phyloP scores from a whole-genome alignment of 2,113 vertebrate species.

The Hippolais icterina region DNA sequence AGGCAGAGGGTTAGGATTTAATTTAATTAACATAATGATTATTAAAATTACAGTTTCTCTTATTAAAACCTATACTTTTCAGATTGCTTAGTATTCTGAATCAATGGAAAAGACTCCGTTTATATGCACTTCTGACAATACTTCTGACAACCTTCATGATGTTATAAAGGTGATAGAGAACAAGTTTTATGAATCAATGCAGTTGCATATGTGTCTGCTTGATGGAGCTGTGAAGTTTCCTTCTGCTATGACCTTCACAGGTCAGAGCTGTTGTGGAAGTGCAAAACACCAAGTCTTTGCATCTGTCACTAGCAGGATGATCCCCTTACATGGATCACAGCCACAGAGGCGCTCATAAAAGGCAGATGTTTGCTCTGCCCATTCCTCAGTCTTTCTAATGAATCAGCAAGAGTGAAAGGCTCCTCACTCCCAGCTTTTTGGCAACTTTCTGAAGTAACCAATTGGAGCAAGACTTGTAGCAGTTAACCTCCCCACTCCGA shows the following conservation, averaged over 20 bases:
- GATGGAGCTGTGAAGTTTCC: not conserved
- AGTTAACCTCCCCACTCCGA: not conserved
- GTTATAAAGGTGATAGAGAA: not conserved
- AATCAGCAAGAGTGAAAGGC: conserved; percentile 15
- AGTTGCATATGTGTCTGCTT: not conserved
- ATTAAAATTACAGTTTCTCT: not conserved
- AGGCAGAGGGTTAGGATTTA: not conserved
- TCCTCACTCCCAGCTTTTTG: not conserved
- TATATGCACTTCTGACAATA: not conserved
- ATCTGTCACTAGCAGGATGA: not conserved
- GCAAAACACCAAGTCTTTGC: not conserved
- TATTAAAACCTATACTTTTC: not conserved
- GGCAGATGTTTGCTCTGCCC: conserved; percentile 10
- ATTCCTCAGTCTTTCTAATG: not conserved
- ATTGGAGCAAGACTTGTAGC: conserved; percentile 9
- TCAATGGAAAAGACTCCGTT: not conserved
- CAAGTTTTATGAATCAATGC: not conserved
- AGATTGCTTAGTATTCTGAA: not conserved
- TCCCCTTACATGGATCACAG: not conserved
- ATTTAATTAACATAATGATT: not conserved
- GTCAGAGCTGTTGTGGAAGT: not conserved
- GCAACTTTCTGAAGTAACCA: conserved; percentile 5
- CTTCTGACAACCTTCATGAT: not conserved
- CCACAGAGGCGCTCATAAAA: not conserved
- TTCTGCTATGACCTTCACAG: not conserved